phyloP scores from a whole-genome alignment of 2,797 vertebrate genomes.

The Chiloscyllium punctatum region DNA sequence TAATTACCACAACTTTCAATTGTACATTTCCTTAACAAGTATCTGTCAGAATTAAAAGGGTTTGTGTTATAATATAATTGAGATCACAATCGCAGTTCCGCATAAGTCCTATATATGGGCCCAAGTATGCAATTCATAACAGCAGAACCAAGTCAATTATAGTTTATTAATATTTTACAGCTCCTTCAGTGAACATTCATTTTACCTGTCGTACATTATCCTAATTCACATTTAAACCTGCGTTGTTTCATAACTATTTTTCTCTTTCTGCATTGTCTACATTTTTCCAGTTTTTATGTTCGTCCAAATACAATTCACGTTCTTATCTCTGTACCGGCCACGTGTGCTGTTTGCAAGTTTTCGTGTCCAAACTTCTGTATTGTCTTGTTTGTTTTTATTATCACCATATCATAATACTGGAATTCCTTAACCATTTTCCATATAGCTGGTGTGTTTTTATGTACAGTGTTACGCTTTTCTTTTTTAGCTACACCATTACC shows the following conservation, averaged over 20 bases:
- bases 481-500: not conserved
- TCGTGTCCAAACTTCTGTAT: not conserved
- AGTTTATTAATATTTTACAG: conserved; percentile 1
- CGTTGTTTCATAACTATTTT: not conserved
- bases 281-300: not conserved
- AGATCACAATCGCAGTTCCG: not conserved
- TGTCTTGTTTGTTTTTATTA: not conserved
- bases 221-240: not conserved
- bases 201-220: not conserved
- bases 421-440: not conserved
- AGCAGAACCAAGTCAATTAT: not conserved
- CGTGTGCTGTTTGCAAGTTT: not conserved
- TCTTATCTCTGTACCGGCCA: not conserved
- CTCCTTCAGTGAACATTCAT: not conserved
- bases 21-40: not conserved
- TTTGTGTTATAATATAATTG: not conserved
- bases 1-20: not conserved
- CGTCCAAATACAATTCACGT: not conserved
- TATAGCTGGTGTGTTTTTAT: not conserved
- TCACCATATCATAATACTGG: not conserved
- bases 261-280: not conserved
- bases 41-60: not conserved
- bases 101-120: not conserved
- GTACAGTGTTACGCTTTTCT: not conserved
- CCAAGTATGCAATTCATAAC: not conserved